These are phyloP conservation scores for Galerucella pusilla DNA, from an alignment of 2,888 invertebrate genomes.

Conservation along the genomic window DNA sequence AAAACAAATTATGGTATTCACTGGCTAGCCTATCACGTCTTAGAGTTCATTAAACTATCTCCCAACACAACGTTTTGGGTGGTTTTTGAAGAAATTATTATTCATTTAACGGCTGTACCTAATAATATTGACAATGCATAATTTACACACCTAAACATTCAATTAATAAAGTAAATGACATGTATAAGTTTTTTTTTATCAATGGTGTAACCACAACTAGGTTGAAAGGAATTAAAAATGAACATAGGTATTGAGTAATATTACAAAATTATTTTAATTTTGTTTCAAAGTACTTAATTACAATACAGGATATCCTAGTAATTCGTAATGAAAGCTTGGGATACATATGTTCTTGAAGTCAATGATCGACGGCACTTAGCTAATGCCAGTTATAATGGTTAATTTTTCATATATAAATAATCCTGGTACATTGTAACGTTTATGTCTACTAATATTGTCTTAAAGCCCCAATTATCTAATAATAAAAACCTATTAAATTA, in stretches of 20 bases:
- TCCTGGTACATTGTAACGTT: too few relatives aligned
- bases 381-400: too few relatives aligned
- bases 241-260: neutral
- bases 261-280: neutral
- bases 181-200: neutral
- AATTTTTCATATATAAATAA: too few relatives aligned
- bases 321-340: too few relatives aligned
- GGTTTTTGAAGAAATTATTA: conserved; percentile 23
- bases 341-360: too few relatives aligned
- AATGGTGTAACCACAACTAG: neutral
- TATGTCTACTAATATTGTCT: too few relatives aligned
- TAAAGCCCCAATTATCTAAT: too few relatives aligned
- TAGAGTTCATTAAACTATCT: conserved; percentile 24
- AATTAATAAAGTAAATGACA: neutral
- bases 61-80: conserved; percentile 16
- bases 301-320: too few relatives aligned
- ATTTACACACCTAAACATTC: conserved; percentile 9
- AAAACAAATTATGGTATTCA: conserved; percentile 20
- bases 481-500: too few relatives aligned
- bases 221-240: neutral
- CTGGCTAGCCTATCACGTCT: conserved; percentile 17
- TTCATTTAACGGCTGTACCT: neutral
- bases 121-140: conserved; percentile 11
- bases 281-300: too few relatives aligned
- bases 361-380: too few relatives aligned